Conservation (phyloP, 2,797 vertebrate species). For the Phataginus tricuspis region DNA sequence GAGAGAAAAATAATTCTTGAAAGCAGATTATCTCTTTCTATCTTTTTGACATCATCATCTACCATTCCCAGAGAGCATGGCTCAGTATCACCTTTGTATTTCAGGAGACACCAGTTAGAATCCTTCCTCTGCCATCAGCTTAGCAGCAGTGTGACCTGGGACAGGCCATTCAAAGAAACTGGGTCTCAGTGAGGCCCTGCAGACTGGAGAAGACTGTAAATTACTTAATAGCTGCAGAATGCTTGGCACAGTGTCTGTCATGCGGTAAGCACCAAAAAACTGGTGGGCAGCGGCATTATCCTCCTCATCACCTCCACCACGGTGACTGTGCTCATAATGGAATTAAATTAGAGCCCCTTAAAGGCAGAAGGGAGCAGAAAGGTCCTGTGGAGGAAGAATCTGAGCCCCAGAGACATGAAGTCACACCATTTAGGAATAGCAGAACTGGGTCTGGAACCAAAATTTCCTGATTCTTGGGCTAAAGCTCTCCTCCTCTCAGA, state of each 20-base stretch:
- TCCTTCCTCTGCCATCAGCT: background rate
- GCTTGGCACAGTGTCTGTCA: background rate
- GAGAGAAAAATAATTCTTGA: slow-evolving; percentile 1
- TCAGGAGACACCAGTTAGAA: background rate
- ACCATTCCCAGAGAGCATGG: background rate
- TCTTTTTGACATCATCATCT: background rate
- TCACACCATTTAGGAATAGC: background rate
- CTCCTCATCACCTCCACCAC: background rate
- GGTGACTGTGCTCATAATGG: background rate
- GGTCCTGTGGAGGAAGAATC: background rate
- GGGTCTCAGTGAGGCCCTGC: background rate
- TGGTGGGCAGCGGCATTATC: background rate
- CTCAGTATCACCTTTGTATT: background rate
- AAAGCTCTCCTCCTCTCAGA: background rate
- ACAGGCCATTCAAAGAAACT: background rate
- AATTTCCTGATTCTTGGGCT: background rate
- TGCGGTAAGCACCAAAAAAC: background rate
- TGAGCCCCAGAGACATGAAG: background rate
- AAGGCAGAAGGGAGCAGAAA: background rate
- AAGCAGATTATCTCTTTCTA: background rate
- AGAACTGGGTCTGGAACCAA: background rate
- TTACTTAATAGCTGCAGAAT: background rate
- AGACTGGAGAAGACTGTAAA: background rate
- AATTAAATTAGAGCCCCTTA: background rate
- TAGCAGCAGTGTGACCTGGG: background rate